A percentile compares a stretch with the other conserved stretches of the same genome.
These are phyloP conservation scores for Notolabrus celidotus DNA, from an alignment of 2,797 vertebrate genomes.

Conservation along the genomic window DNA sequence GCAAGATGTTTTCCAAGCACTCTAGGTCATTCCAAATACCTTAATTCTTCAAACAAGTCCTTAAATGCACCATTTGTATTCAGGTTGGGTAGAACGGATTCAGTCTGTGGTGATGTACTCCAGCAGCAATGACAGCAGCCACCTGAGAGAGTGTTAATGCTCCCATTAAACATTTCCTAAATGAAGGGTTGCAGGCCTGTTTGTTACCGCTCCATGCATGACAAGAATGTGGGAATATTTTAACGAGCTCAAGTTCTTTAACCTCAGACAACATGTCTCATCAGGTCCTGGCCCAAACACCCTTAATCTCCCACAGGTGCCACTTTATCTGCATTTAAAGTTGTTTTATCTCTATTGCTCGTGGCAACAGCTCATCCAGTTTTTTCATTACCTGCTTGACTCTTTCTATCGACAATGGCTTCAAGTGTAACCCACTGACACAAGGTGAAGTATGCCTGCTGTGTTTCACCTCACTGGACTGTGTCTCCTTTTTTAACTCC, in stretches of 20 bases:
- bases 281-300: not conserved
- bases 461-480: not conserved
- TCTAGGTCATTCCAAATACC: slow-evolving; percentile 53
- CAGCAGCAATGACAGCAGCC: slow-evolving; percentile 49
- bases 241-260: slow-evolving; percentile 43
- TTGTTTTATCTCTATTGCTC: slow-evolving; percentile 14
- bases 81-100: slow-evolving; percentile 47
- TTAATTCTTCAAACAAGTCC: slow-evolving; percentile 49
- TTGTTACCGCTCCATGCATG: slow-evolving; percentile 45
- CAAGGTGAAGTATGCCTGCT: not conserved
- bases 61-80: slow-evolving; percentile 72
- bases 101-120: slow-evolving; percentile 52
- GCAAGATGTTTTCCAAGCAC: slow-evolving; percentile 59
- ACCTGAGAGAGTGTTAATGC: slow-evolving; percentile 56
- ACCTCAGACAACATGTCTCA: slow-evolving; percentile 34
- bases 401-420: slow-evolving; percentile 16
- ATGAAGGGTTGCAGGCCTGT: slow-evolving; percentile 58
- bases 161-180: slow-evolving; percentile 66
- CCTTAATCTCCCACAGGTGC: slow-evolving; percentile 18
- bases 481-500: no score
- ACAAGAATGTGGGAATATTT: slow-evolving; percentile 45
- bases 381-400: slow-evolving; percentile 29
- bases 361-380: not conserved
- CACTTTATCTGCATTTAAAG: slow-evolving; percentile 16
- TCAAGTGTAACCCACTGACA: slow-evolving; percentile 11